These are phyloP conservation scores for Syrrhaptes paradoxus DNA, from an alignment of 2,113 vertebrate genomes.

Conservation along the genomic window DNA sequence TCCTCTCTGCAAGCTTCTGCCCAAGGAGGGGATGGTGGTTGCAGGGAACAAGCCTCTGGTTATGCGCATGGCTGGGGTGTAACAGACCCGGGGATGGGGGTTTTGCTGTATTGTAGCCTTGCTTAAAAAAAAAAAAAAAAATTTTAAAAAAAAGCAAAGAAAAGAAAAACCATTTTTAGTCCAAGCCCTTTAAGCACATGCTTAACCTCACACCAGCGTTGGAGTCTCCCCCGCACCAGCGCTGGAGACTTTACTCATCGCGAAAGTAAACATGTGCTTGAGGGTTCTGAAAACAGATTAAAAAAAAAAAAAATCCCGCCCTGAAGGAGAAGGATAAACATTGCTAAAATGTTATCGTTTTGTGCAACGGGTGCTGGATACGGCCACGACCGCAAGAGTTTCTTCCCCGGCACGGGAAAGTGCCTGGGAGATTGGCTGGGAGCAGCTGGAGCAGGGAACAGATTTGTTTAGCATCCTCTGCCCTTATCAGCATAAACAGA, in stretches of 20 bases:
- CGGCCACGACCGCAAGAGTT: background rate
- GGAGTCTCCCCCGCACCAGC: background rate
- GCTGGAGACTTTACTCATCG: conserved; percentile 2
- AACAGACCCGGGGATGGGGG: background rate
- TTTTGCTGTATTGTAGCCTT: background rate
- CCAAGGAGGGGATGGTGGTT: background rate
- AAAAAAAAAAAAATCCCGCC: background rate
- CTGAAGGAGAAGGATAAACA: conserved; percentile 42
- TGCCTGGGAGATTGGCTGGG: background rate
- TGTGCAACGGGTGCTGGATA: background rate
- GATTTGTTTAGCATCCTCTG: background rate
- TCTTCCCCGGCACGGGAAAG: background rate
- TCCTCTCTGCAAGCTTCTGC: background rate
- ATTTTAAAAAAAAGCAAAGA: background rate
- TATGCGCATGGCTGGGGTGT: rapidly evolving
- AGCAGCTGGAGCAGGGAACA: background rate
- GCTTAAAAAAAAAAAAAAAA: background rate
- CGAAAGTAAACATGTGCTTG: conserved; percentile 46
- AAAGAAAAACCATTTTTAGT: background rate
- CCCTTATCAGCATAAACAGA: background rate
- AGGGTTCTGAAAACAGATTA: conserved; percentile 44
- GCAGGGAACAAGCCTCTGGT: background rate
- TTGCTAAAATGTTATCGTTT: conserved; percentile 1
- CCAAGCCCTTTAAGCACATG: background rate
- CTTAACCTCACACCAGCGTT: conserved; percentile 4